Evolutionary conservation across 2,888 invertebrate species (phyloP), one percentile per base, ranked within the genome.

Genomic region (Cephonodes hylas): DNA sequence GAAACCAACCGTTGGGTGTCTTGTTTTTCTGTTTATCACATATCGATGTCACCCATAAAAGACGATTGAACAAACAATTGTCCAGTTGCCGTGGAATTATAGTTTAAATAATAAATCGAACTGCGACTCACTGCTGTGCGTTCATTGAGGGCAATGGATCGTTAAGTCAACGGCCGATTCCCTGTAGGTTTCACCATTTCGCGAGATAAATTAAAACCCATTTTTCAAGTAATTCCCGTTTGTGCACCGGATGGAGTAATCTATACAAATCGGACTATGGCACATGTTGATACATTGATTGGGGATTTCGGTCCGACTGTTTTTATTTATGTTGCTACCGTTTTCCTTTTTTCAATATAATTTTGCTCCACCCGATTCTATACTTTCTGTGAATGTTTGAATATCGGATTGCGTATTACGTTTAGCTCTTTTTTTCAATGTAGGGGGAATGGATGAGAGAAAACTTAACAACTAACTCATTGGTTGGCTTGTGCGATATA

Each of bases 181-280:
- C 60, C 42, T 27, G 13, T 42, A 38, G 60, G 42, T 48, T 53
- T 45, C 18, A 48, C 48, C 57, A 44, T 57, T 20, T 53, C 60
- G 60, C 48, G 53, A 66, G 77, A 83, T 78, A 82, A 83, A 85
- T 83, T 83, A 80, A 84, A 80, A 82, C 77, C 76, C 76, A 84
- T 85, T 85, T 84, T 84, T 83, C 83, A 81, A 76, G 73, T 77
- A 75, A 83, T 81, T 81, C 79, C 76, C 77, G 71, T 69, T 70
- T 70, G 75, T 74, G 65, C 66, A 65, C 60, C 65, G 66, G 57
- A 64, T 20, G 59, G 45, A 34, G 76, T 82, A 84, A 85, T 84
- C 83, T 81, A 80, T 78, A 80, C 80, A 79, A 83, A 84, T 84
- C 79, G 80, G 73, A 73, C 64, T 67, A 73, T 61, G 67, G 67